These are phyloP conservation scores for Uloborus diversus DNA, from an alignment of 1,140 invertebrate species.

Conservation along the genomic window DNA sequence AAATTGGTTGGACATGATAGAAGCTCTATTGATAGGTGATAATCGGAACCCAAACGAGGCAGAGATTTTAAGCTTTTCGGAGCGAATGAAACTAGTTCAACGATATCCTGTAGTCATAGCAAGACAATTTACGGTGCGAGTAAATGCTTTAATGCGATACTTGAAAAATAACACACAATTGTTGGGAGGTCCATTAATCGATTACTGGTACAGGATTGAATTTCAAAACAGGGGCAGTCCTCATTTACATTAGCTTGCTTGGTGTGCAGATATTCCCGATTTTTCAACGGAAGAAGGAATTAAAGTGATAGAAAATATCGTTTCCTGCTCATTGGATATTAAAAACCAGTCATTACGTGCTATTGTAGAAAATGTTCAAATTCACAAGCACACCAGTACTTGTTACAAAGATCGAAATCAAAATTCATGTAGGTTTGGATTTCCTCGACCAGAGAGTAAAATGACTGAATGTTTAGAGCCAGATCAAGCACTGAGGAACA, in stretches of 20 bases:
- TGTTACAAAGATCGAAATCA: too few relatives aligned
- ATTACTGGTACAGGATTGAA: constrained; percentile 64
- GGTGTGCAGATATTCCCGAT: constrained; percentile 62
- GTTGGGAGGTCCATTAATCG: constrained; percentile 50
- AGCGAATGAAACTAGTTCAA: neutral
- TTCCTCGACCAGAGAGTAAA: too few relatives aligned
- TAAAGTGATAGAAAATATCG: too few relatives aligned
- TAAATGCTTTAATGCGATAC: constrained; percentile 15
- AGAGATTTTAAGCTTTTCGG: neutral
- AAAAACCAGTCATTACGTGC: too few relatives aligned
- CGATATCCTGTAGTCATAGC: neutral
- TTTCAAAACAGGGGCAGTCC: constrained; percentile 67
- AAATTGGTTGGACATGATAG: constrained; percentile 47
- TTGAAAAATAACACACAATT: constrained; percentile 21
- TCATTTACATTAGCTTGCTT: constrained; percentile 66
- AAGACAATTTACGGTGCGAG: neutral
- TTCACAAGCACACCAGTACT: too few relatives aligned
- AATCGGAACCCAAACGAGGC: neutral
- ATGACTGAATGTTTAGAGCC: too few relatives aligned
- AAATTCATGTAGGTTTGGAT: too few relatives aligned
- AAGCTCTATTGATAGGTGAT: constrained; percentile 41
- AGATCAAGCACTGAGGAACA: too few relatives aligned
- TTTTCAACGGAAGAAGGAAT: too few relatives aligned
- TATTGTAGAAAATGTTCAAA: too few relatives aligned
- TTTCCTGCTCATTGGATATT: too few relatives aligned